A percentile compares a stretch with the other conserved stretches of the same genome.
Evolutionary conservation across 2,888 invertebrate genomes (phyloP).

Genomic region (Eretmocerus hayati): DNA sequence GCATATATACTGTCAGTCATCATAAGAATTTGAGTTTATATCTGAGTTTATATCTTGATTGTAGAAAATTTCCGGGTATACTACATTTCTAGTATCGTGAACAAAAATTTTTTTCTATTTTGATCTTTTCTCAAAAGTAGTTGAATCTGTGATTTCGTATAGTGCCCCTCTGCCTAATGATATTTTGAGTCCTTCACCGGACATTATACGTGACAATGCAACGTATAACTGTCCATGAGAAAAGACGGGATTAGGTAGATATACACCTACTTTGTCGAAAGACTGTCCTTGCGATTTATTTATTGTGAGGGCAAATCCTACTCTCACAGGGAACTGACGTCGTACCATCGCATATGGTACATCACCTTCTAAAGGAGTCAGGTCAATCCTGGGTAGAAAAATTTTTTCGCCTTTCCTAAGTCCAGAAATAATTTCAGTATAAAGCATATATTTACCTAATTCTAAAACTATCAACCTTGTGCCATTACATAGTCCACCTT

Average conservation of each 20-base stretch:
- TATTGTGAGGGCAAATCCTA: constrained; percentile 36
- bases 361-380: not conserved
- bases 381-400: constrained; percentile 2
- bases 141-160: too few species aligned
- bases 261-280: constrained; percentile 33
- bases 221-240: constrained; percentile 40
- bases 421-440: constrained; percentile 7
- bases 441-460: not conserved
- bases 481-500: constrained; percentile 25
- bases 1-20: too few species aligned
- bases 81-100: too few species aligned
- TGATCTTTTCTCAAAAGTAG: too few species aligned
- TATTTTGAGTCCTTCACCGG: too few species aligned
- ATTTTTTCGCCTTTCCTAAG: not conserved
- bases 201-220: constrained; percentile 31
- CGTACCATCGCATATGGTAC: too few species aligned
- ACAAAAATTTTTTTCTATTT: too few species aligned
- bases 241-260: constrained; percentile 35
- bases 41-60: too few species aligned
- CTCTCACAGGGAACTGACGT: constrained; percentile 29
- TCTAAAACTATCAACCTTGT: constrained; percentile 3
- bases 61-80: too few species aligned
- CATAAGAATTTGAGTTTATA: too few species aligned
- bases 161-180: too few species aligned
- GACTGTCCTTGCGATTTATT: constrained; percentile 41